Evolutionary conservation across 2,888 invertebrate genomes (phyloP), one percentile per base, ranked within the genome.

Genomic region (Troides oblongomaculatus): DNA sequence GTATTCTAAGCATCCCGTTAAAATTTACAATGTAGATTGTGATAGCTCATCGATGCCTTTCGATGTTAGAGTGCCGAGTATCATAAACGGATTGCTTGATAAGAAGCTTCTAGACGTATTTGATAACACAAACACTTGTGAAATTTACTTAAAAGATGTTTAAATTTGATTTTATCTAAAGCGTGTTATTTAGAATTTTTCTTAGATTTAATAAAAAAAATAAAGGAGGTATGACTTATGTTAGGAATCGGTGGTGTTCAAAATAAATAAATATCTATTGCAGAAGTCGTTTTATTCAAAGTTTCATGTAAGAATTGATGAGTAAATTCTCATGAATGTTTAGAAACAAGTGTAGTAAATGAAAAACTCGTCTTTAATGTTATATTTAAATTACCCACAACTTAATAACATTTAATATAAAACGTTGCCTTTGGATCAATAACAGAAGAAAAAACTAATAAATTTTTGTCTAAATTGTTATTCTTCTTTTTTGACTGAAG

Each of bases 81-180:
- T 68, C 14, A 50, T 68, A 18, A 68, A 68, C 39, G n/a, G 21
- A 12, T 53, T 50, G 17, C 53, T 66, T 1, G 66, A 66, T 12
- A 23, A 10, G 21, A 18, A 61, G 10, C 60, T 53, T 14, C 17
- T 66, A 18, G 39, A 66, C 7, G 61, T 61, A 23, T 66, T 53
- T 18, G 53, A 66, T 12, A 39, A 36, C 6, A 39, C 39, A 21
- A 66, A 66, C 18, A 61, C 61, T 18, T 66, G 66, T 61, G 66
- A 66, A 18, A 53, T 60, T 0, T 66, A 66, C 60, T 53, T 66
- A 21, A 57, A n/a, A 23, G 0, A n/a, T 21, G 8, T 18, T 50
- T 50, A 14, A 17, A 18, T 14, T 50, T 50, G 50, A 50, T 17
- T 17, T 14, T 50, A 17, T 50, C 50, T 17, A 17, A 14, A 50